Percentiles rank a stretch among this genome's conserved stretches.
Conservation (phyloP, 2,113 vertebrate genomes). For the Gallinago media region DNA sequence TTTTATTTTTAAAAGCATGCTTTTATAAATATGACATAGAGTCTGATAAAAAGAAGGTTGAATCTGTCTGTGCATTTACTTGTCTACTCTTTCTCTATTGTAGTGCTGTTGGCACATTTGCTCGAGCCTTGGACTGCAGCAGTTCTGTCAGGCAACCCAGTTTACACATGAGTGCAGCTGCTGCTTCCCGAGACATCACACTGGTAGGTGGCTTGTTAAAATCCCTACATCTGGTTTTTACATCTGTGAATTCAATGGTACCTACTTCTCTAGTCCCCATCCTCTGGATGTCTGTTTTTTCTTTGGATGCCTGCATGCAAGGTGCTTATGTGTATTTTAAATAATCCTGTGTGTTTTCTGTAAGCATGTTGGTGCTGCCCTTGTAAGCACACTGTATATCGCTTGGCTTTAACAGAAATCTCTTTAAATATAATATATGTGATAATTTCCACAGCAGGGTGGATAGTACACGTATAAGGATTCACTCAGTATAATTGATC, state of each 20-base stretch:
- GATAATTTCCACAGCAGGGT: not conserved
- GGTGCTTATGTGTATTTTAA: not conserved
- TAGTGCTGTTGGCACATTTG: constrained; percentile 95
- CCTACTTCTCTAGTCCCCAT: not conserved
- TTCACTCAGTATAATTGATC: not conserved
- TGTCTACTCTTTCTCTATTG: not conserved
- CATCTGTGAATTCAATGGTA: not conserved
- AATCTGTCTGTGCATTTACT: not conserved
- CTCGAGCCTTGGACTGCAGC: constrained; percentile 95
- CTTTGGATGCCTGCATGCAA: not conserved
- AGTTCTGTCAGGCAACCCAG: constrained; percentile 96
- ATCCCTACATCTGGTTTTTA: not conserved
- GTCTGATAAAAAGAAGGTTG: not conserved
- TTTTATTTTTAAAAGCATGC: not conserved
- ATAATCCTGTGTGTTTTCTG: not conserved
- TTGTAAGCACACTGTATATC: not conserved
- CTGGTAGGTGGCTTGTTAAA: constrained; percentile 81
- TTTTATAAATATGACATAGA: not conserved
- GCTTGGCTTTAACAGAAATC: not conserved
- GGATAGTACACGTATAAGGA: not conserved
- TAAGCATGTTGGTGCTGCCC: not conserved
- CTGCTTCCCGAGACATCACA: constrained; percentile 96
- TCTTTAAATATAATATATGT: not conserved
- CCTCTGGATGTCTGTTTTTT: not conserved
- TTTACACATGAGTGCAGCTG: constrained; percentile 97